A percentile compares a stretch with the other conserved stretches of the same genome.
Conservation (phyloP, 2,797 vertebrate genomes). For the Sciurus vulgaris region DNA sequence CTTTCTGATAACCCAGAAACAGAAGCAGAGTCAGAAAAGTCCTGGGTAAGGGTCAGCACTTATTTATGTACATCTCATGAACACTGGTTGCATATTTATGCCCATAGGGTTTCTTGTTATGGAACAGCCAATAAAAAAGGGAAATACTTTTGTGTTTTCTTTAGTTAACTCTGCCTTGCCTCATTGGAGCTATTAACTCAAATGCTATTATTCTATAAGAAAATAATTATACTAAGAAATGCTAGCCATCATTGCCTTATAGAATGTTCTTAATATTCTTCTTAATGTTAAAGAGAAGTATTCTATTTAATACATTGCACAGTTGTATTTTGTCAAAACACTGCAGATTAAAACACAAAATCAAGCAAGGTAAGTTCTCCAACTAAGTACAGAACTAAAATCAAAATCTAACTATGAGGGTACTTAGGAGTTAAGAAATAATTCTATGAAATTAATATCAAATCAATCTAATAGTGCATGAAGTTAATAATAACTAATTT, state of each 20-base stretch:
- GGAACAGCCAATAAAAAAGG: background rate
- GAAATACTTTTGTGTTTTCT: background rate
- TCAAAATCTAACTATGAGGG: background rate
- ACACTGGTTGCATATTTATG: background rate
- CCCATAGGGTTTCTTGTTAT: background rate
- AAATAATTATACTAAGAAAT: background rate
- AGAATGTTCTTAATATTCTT: conserved; percentile 2
- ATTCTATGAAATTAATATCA: conserved; percentile 20
- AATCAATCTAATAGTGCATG: background rate
- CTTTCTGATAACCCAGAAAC: background rate
- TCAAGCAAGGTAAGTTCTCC: background rate
- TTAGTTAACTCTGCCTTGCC: background rate
- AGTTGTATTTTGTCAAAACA: conserved; percentile 12
- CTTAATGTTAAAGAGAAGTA: background rate
- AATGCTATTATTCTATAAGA: background rate
- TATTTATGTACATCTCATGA: background rate
- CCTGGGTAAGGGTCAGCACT: background rate
- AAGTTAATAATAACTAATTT: background rate
- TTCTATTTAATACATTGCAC: background rate
- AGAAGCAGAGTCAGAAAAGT: background rate
- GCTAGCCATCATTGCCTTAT: background rate
- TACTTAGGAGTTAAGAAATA: conserved; percentile 5
- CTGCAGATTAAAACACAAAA: conserved; percentile 23
- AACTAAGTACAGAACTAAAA: background rate
- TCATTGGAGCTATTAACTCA: background rate